Conservation (phyloP, 2,113 vertebrate species). For the Chauna torquata region DNA sequence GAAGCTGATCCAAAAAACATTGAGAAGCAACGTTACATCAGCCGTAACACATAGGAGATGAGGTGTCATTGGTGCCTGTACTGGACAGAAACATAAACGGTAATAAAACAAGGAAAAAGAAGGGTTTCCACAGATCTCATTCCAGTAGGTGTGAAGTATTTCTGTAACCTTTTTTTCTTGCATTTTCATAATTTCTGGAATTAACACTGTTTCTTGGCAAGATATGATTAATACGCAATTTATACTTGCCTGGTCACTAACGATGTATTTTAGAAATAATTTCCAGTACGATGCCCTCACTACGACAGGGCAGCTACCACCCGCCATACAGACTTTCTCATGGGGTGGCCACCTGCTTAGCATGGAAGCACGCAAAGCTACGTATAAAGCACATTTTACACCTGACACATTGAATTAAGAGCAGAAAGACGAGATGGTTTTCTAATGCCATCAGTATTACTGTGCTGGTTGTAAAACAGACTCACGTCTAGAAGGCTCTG, state of each 20-base stretch:
- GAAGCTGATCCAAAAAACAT: neutral
- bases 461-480: neutral
- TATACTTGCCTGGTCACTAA: neutral
- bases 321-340: neutral
- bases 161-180: neutral
- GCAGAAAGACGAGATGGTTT: constrained; percentile 47
- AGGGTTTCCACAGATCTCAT: neutral
- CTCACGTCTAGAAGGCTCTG: neutral
- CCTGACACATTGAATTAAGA: constrained; percentile 52
- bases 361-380: constrained; percentile 13
- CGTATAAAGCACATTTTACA: constrained; percentile 54
- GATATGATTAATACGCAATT: neutral
- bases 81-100: neutral
- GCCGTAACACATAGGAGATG: accelerated
- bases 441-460: constrained; percentile 28
- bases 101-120: neutral
- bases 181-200: neutral
- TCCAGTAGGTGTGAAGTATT: neutral
- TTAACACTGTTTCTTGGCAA: neutral
- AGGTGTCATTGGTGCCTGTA: accelerated
- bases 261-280: accelerated
- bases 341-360: neutral
- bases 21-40: neutral
- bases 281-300: neutral
- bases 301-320: neutral